Conservation (phyloP, 2,113 vertebrate genomes). For the Sinocyclocheilus maitianheensis region DNA sequence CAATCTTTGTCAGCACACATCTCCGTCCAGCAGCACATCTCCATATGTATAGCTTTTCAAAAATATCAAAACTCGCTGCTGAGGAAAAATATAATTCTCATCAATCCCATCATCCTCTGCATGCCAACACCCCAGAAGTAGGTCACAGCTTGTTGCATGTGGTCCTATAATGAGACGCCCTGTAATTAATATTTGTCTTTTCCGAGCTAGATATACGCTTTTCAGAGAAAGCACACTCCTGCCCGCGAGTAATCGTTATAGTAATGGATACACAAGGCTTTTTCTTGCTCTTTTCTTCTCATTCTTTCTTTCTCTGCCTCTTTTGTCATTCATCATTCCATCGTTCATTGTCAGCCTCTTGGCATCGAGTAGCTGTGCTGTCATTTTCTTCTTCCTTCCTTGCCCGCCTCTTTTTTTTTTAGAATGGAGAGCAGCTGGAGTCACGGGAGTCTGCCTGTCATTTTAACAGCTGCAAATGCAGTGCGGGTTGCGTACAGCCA, state of each 20-base stretch:
- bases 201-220: conserved; percentile 39
- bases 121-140: conserved; percentile 35
- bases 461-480: conserved; percentile 33
- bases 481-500: conserved; percentile 10
- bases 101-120: conserved; percentile 26
- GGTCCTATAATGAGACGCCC: neutral
- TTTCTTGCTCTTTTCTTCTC: conserved; percentile 29
- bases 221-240: conserved; percentile 28
- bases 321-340: conserved; percentile 28
- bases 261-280: neutral
- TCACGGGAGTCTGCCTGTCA: neutral
- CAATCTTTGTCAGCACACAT: neutral
- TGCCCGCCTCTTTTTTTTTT: neutral
- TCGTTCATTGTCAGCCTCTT: conserved; percentile 3
- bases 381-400: conserved; percentile 7
- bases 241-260: conserved; percentile 41
- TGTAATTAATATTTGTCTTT: conserved; percentile 54
- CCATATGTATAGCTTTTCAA: neutral
- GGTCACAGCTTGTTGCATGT: conserved; percentile 47
- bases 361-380: conserved; percentile 14
- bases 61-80: conserved; percentile 32
- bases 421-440: neutral
- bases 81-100: conserved; percentile 27
- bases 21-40: neutral
- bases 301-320: conserved; percentile 13